Evolutionary conservation across 2,888 invertebrate species (phyloP).

Genomic region (Drosophila kanekoi): DNA sequence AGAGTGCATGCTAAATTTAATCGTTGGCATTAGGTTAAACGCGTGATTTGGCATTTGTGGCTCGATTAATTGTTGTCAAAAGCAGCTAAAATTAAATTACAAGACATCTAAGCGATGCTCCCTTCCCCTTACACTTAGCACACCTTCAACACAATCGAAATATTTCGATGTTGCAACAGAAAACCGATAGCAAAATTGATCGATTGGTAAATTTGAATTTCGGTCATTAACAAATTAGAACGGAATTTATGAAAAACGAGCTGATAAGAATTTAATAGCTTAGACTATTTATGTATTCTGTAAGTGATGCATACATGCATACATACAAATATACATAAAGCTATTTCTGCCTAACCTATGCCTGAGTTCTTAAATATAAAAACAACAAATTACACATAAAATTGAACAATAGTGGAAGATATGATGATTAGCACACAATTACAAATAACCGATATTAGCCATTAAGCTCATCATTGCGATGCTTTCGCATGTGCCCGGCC

Average conservation of each 20-base stretch:
- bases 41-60: conserved; percentile 62
- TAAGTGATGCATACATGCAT: conserved; percentile 2
- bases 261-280: conserved; percentile 32
- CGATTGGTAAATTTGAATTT: conserved; percentile 6
- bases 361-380: conserved; percentile 48
- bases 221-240: neutral
- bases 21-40: conserved; percentile 68
- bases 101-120: neutral
- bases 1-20: conserved; percentile 69
- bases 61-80: conserved; percentile 73
- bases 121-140: neutral
- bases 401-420: conserved; percentile 27
- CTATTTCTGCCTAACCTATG: conserved; percentile 28
- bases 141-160: neutral
- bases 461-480: conserved; percentile 68
- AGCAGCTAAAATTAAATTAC: conserved; percentile 68
- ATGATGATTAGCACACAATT: conserved; percentile 5
- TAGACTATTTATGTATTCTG: conserved; percentile 7
- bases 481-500: conserved; percentile 83
- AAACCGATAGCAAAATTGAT: neutral
- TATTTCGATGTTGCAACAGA: neutral
- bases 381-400: conserved; percentile 20
- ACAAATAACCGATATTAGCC: conserved; percentile 9
- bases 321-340: too few species aligned
- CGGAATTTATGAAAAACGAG: conserved; percentile 4